Base-by-base conservation (phyloP, 2,888 invertebrate species). In the Tenthredo livida region DNA sequence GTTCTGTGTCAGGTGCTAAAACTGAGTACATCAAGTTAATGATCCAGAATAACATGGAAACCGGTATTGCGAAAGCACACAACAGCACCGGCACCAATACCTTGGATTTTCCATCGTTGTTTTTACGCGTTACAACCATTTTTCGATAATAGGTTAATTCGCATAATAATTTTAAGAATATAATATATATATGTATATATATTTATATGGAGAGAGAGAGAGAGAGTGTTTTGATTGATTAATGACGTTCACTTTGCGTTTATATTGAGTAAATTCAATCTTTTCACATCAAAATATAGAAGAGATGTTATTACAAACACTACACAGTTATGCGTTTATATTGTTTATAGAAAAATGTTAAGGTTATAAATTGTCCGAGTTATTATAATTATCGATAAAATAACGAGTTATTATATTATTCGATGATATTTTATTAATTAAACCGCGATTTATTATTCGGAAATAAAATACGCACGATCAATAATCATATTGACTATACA, bases 1-100 rank as follows among this genome's bases (percentile, higher is more conserved):
- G 94, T 80, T 94, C 94, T 85, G 94, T 93, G 70, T 94, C 93
- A 58, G 94, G 94, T 87, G 94, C 94, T 43, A 96, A 93, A 89
- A 95, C 95, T 0, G 95, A 95, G 91, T 96, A 96, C n/a, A 96
- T 94, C 88, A 97, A 93, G 93, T 97, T 97, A 33, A 95, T 94
- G 87, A 96, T 94, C 97, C 97, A 97, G 94, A 97, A 95, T 37
- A 96, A 95, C 94, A 97, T 95, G 0, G 97, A 97, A n/a, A 97
- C 89, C 9, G 97, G 97, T 90, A 97, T 96, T 2, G 97, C 95
- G 86, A 97, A 93, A 5, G 96, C 95, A 90, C 96, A 96, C 50
- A 96, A 92, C 2, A 97, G 90, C 65, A 97, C 94, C 85, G 96
- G 96, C 89, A 95, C 90, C 87, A 95, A 91, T 37, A 92, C 90